Conservation (phyloP, 1,140 invertebrate genomes). For the Halictus rubicundus region DNA sequence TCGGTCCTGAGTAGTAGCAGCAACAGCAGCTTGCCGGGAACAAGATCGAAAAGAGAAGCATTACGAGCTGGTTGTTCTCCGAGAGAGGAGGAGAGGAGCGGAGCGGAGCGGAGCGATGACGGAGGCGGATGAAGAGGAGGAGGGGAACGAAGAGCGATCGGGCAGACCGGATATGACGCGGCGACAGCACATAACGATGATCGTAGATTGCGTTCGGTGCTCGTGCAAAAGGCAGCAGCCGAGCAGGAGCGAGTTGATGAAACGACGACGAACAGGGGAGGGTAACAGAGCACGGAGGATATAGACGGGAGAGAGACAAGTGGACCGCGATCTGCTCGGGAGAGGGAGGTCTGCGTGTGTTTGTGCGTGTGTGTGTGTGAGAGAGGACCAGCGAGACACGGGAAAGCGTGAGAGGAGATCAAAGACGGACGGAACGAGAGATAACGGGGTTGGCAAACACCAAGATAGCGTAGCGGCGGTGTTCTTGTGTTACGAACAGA, state of each 20-base stretch:
- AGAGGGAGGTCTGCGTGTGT: no score
- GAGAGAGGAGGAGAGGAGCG: slow-evolving; percentile 33
- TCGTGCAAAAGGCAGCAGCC: slow-evolving; percentile 54
- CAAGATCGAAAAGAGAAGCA: slow-evolving; percentile 8
- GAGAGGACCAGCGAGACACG: slow-evolving; percentile 39
- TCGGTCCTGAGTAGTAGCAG: not conserved
- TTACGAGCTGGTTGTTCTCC: not conserved
- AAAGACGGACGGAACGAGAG: slow-evolving; percentile 66
- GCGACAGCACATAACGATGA: slow-evolving; percentile 67
- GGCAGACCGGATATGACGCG: slow-evolving; percentile 68
- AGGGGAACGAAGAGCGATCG: slow-evolving; percentile 22
- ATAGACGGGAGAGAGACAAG: not conserved
- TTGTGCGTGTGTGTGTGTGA: not conserved
- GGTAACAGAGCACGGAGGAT: not conserved
- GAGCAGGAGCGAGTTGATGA: slow-evolving; percentile 53
- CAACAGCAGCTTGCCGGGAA: not conserved
- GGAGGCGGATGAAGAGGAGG: slow-evolving; percentile 32
- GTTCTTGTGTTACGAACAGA: slow-evolving; percentile 45
- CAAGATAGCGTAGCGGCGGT: slow-evolving; percentile 72
- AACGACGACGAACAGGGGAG: slow-evolving; percentile 36
- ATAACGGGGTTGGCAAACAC: slow-evolving; percentile 79
- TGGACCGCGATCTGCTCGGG: not conserved
- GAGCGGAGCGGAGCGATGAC: slow-evolving; percentile 15
- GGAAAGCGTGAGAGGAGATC: slow-evolving; percentile 53
- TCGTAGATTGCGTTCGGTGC: slow-evolving; percentile 63